Percentiles rank a stretch among this genome's conserved stretches.
Conservation (phyloP, 2,113 vertebrate genomes). For the Heptranchias perlo region DNA sequence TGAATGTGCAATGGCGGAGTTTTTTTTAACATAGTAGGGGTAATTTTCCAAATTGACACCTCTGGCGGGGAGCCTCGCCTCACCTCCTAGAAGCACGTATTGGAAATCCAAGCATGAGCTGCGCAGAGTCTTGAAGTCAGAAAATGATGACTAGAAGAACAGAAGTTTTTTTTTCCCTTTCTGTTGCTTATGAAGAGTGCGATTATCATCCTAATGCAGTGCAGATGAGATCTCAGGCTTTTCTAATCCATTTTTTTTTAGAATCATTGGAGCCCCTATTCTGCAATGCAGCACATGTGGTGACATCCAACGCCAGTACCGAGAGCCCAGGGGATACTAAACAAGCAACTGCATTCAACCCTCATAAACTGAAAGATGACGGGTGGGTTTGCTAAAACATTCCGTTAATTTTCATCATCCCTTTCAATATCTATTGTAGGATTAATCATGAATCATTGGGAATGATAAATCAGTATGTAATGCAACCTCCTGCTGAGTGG, state of each 20-base stretch:
- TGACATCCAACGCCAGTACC: slow-evolving; percentile 50
- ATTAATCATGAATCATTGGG: slow-evolving; percentile 7
- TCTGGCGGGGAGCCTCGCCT: neutral
- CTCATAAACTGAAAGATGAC: neutral
- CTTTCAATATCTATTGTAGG: slow-evolving; percentile 28
- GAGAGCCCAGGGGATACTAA: slow-evolving; percentile 51
- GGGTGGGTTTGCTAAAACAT: neutral
- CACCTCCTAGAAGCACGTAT: neutral
- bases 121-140: neutral
- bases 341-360: slow-evolving; percentile 52
- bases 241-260: neutral
- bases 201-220: slow-evolving; percentile 31
- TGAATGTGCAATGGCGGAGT: neutral
- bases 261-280: slow-evolving; percentile 35
- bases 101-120: neutral
- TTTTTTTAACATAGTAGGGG: neutral
- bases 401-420: slow-evolving; percentile 32
- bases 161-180: neutral
- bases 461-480: slow-evolving; percentile 30
- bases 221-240: slow-evolving; percentile 27
- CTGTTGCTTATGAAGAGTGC: neutral
- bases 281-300: slow-evolving; percentile 48
- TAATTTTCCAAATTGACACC: neutral
- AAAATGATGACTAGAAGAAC: neutral
- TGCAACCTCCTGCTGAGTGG: neutral